A percentile compares a stretch with the other conserved stretches of the same genome.
These are phyloP conservation scores for Musca vetustissima DNA, from an alignment of 1,140 invertebrate genomes.

Conservation along the genomic window DNA sequence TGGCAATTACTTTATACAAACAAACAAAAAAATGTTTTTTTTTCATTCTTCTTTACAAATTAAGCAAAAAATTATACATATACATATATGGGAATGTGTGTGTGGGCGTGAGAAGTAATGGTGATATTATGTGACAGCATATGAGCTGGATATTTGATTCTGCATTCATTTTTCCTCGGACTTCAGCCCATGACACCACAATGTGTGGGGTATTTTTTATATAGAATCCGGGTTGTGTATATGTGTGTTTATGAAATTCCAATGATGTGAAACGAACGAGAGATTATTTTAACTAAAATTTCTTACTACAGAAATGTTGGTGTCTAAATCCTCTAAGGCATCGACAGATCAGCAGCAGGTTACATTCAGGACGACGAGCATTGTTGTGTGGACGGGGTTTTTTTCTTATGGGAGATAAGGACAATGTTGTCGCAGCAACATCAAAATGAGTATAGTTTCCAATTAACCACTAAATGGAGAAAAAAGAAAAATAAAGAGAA, in stretches of 20 bases:
- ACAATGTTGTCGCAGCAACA: background rate
- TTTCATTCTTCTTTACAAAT: conserved; percentile 1
- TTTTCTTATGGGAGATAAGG: too few relatives aligned
- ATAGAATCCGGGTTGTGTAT: background rate
- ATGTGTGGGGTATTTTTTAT: background rate
- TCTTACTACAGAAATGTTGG: background rate
- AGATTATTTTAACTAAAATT: conserved; percentile 24
- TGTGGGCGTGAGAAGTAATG: background rate
- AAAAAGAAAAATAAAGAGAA: conserved; percentile 24
- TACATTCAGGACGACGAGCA: background rate
- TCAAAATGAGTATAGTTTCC: conserved; percentile 54
- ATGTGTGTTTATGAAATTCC: background rate
- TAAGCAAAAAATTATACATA: background rate
- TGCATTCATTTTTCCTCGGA: too few relatives aligned
- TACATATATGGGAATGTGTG: background rate
- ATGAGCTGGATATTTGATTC: too few relatives aligned
- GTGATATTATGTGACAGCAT: too few relatives aligned
- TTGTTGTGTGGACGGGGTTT: too few relatives aligned
- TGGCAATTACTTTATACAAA: conserved; percentile 24
- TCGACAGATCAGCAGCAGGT: background rate
- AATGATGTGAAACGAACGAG: background rate
- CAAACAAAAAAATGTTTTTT: background rate
- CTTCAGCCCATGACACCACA: too few relatives aligned
- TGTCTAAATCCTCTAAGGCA: conserved; percentile 2
- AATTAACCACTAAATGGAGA: conserved; percentile 48